Conservation (phyloP, 23 tunicate genomes). For the Ascidia mentula region DNA sequence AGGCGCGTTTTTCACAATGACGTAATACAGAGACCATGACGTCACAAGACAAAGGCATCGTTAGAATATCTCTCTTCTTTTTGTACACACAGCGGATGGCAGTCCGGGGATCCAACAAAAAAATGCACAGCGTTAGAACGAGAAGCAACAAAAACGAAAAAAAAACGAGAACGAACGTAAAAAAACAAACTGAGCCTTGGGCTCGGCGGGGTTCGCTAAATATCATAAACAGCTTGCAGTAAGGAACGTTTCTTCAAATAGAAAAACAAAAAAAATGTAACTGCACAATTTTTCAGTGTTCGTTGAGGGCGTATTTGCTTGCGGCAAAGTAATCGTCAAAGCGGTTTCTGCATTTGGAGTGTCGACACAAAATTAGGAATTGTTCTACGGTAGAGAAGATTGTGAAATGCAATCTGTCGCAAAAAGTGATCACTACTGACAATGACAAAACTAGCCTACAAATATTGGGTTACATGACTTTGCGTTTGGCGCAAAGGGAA, state of each 20-base stretch:
- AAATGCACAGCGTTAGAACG: background rate
- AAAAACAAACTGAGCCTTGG: background rate
- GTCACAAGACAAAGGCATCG: constrained; percentile 5
- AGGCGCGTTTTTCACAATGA: background rate
- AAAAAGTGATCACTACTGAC: background rate
- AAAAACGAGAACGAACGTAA: background rate
- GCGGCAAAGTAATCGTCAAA: too few species aligned
- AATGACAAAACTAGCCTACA: too few species aligned
- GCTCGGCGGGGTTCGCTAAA: background rate
- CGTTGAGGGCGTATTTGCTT: background rate
- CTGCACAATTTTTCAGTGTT: constrained; percentile 6
- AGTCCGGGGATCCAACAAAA: background rate
- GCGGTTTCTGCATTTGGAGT: constrained; percentile 3
- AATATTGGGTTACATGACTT: too few species aligned
- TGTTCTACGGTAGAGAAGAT: background rate
- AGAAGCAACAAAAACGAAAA: background rate
- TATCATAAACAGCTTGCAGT: background rate
- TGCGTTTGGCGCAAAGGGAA: too few species aligned
- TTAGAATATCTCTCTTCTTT: background rate
- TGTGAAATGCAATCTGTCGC: background rate
- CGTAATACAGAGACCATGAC: constrained; percentile 3
- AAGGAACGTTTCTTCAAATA: background rate
- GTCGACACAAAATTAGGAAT: background rate
- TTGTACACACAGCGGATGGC: constrained; percentile 12
- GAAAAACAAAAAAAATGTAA: background rate